Evolutionary conservation across 2,888 invertebrate species (phyloP).

Genomic region (Dicranocentrus wangi): DNA sequence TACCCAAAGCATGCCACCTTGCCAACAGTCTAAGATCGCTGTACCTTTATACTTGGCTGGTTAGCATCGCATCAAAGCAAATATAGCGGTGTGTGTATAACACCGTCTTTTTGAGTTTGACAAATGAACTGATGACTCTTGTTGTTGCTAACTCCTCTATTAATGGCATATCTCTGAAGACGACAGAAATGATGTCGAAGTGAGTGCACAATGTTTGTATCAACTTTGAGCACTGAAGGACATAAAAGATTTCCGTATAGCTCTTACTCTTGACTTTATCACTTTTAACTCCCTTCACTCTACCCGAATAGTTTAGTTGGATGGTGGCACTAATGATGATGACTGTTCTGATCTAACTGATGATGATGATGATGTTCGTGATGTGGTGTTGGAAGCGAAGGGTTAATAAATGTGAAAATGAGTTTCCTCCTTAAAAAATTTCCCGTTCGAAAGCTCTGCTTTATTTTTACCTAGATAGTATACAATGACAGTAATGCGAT

Average conservation of each 20-base stretch:
- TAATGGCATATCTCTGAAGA: slow-evolving; percentile 50
- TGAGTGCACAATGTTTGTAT: slow-evolving; percentile 36
- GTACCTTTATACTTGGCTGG: no score
- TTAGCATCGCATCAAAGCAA: neutral
- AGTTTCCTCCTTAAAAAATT: slow-evolving; percentile 3
- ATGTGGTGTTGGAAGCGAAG: slow-evolving; percentile 5
- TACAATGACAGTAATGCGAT: no score
- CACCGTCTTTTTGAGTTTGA: slow-evolving; percentile 39
- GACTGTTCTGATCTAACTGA: slow-evolving; percentile 41
- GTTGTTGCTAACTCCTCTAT: slow-evolving; percentile 46
- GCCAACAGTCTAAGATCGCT: no score
- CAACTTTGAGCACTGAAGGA: no score
- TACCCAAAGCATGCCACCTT: no score
- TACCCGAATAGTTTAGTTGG: neutral
- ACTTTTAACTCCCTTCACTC: slow-evolving; percentile 18
- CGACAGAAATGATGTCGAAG: slow-evolving; percentile 55
- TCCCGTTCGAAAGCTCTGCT: no score
- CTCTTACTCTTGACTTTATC: slow-evolving; percentile 25
- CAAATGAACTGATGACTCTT: slow-evolving; percentile 57
- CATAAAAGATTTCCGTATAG: slow-evolving; percentile 14
- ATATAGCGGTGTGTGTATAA: neutral
- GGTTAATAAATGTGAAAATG: slow-evolving; percentile 44
- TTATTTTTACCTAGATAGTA: no score
- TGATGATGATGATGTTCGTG: slow-evolving; percentile 30
- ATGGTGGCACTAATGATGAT: slow-evolving; percentile 42